Evolutionary conservation across 2,113 vertebrate species (phyloP).

Genomic region (Notiomystis cincta): DNA sequence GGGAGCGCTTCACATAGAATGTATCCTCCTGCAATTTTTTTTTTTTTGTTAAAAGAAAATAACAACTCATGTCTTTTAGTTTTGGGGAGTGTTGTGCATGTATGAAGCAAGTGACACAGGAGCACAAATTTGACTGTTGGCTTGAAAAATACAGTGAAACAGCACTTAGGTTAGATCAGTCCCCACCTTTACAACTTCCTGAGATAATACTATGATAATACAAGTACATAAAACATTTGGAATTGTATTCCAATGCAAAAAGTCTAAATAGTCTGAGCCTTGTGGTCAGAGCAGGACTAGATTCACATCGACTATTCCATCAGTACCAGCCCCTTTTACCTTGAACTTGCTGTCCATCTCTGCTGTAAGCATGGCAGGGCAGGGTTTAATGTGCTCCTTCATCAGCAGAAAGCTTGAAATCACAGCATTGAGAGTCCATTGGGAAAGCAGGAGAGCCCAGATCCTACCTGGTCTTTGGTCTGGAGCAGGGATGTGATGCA

Average conservation of each 20-base stretch:
- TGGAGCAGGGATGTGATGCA: not conserved
- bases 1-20: not conserved
- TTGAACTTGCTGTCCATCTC: not conserved
- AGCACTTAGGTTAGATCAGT: not conserved
- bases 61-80: not conserved
- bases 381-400: not conserved
- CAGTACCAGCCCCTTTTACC: not conserved
- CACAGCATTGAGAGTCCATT: not conserved
- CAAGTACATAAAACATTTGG: not conserved
- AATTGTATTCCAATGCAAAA: not conserved
- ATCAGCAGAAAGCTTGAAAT: not conserved
- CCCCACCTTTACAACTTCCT: not conserved
- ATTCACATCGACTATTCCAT: accelerated
- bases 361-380: not conserved
- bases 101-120: not conserved
- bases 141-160: not conserved
- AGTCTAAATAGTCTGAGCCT: not conserved
- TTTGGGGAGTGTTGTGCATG: not conserved
- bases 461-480: not conserved
- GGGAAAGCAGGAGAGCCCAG: not conserved
- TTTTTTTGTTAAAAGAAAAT: not conserved
- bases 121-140: not conserved
- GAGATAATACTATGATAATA: not conserved
- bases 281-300: not conserved
- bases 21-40: not conserved